Evolutionary conservation across 2,888 invertebrate genomes (phyloP), one percentile per base, ranked within the genome.

Genomic region (Scaptodrosophila latifasciaeformis): DNA sequence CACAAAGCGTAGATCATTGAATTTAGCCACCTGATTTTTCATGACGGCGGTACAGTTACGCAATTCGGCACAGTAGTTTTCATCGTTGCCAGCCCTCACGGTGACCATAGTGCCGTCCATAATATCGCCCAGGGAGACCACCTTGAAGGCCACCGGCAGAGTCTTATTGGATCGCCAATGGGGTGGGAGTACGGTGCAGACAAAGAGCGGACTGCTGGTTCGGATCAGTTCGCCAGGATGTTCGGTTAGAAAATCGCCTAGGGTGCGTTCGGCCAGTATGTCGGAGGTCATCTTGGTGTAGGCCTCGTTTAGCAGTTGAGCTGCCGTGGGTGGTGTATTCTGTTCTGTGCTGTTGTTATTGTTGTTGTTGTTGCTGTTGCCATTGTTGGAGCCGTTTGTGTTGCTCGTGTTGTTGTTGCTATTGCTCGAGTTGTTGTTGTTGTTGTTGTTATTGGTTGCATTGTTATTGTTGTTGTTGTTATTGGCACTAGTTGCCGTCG

Each of bases 131-230:
- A 98, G 88, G 2, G 97, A 95, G 51, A 97, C 94, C 80, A 98
- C 97, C 87, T 97, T 97, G 88, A 99, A 99, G 49, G 97, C 96
- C 57, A 96, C 93, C 43, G 99, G 99, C 60, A 99, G 89, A 2
- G 98, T 97, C 89, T 99, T 99, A 88, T 99, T 99, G 49, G 97
- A 96, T 67, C 99, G 90, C 98, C 99, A 99, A 86, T 99, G 99
- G 1, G 93, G 92, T 57, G 99, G 99, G 74, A 99, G 88, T 39
- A 95, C 94, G 30, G 97, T 96, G 87, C 98, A 99, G 63, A 98
- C 94, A 81, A 99, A 93, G 86, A 97, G 94, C 24, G 98, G 98
- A 83, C 95, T 95, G 70, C 95, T 91, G 30, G 98, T 98, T 81
- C 96, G 89, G 70, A 97, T 95, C 76, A 97, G 88, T 87, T 97